These are phyloP conservation scores for Graphium colonna DNA, from an alignment of 2,888 invertebrate genomes.

Conservation along the genomic window DNA sequence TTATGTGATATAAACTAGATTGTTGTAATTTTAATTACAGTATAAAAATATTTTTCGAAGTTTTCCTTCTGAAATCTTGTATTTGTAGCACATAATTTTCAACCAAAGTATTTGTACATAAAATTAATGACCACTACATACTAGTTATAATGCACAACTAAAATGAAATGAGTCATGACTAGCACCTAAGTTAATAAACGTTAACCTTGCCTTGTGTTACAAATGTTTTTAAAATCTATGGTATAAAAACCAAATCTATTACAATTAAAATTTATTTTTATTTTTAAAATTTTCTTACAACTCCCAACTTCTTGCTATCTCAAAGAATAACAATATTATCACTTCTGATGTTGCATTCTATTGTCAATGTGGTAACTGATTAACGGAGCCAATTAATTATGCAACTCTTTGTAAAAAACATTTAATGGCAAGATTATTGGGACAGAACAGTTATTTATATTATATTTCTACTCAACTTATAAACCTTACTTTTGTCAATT, in stretches of 20 bases:
- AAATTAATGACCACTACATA: background rate
- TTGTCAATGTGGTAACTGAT: no score
- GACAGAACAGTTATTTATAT: constrained; percentile 7
- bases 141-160: constrained; percentile 21
- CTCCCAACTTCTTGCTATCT: no score
- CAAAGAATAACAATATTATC: no score
- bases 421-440: constrained; percentile 13
- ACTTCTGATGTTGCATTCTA: no score
- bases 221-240: background rate
- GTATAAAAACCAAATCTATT: no score
- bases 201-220: background rate
- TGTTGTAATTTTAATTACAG: background rate
- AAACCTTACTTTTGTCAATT: background rate
- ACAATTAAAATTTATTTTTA: no score
- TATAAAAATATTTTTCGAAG: constrained; percentile 18
- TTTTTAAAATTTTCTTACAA: no score
- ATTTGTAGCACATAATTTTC: background rate
- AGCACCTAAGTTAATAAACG: constrained; percentile 38
- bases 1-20: constrained; percentile 4
- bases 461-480: background rate
- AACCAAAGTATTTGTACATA: constrained; percentile 11
- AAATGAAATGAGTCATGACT: constrained; percentile 35
- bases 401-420: constrained; percentile 1
- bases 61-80: constrained; percentile 1
- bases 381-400: background rate